Conservation (phyloP, 2,113 vertebrate species). For the Gymnobelideus leadbeateri region DNA sequence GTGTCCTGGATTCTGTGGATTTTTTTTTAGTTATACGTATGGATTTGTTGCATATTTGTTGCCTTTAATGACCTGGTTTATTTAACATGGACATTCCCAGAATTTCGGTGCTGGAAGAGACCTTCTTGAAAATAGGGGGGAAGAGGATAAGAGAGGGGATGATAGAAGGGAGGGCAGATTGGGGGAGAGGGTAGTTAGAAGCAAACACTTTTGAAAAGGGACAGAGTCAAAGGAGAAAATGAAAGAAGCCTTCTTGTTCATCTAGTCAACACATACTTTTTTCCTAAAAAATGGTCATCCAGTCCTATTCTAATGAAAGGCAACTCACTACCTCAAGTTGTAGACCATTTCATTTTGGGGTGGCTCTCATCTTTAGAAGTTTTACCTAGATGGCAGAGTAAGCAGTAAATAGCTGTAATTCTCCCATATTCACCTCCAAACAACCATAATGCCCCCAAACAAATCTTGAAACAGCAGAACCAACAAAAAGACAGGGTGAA, state of each 20-base stretch:
- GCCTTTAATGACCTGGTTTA: not conserved
- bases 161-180: too few relatives aligned
- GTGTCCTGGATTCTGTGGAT: not conserved
- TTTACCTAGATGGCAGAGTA: not conserved
- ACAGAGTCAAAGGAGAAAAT: too few relatives aligned
- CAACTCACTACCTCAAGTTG: not conserved
- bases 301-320: not conserved
- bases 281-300: not conserved
- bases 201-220: too few relatives aligned
- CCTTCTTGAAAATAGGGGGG: too few relatives aligned
- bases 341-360: not conserved
- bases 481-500: too few relatives aligned
- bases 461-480: too few relatives aligned
- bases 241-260: not conserved
- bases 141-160: too few relatives aligned
- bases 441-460: too few relatives aligned
- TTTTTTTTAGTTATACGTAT: not conserved
- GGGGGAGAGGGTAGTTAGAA: too few relatives aligned
- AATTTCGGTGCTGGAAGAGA: not conserved
- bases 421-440: too few relatives aligned
- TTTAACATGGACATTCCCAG: not conserved
- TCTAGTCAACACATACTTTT: not conserved
- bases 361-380: not conserved
- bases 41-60: not conserved
- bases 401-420: too few relatives aligned